phyloP scores from a whole-genome alignment of 1,140 invertebrate genomes.

The Pseudomyrmex concolor region DNA sequence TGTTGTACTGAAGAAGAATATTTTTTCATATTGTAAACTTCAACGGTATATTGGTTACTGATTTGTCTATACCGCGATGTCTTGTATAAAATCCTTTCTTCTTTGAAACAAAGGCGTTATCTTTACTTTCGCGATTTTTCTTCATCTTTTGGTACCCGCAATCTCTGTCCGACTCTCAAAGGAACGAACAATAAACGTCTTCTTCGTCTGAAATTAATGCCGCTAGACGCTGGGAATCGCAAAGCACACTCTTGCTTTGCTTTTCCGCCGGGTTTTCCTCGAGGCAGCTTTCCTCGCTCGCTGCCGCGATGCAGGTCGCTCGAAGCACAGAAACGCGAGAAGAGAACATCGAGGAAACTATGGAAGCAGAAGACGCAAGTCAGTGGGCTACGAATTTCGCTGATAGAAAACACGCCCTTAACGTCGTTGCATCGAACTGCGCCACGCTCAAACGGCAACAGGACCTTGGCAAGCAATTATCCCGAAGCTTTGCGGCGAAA shows the following conservation, averaged over 20 bases:
- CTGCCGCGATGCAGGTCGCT: slow-evolving; percentile 37
- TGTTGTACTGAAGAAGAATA: no score
- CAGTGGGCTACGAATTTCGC: slow-evolving; percentile 52
- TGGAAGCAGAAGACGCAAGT: slow-evolving; percentile 30
- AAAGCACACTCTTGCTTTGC: slow-evolving; percentile 45
- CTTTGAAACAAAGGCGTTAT: slow-evolving; percentile 17
- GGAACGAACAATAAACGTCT: slow-evolving; percentile 50
- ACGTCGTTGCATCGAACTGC: slow-evolving; percentile 49
- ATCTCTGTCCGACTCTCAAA: slow-evolving; percentile 40
- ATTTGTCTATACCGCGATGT: background rate
- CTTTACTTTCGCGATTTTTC: background rate
- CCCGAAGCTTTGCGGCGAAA: slow-evolving; percentile 45
- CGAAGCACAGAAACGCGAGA: slow-evolving; percentile 33
- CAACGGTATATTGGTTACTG: background rate
- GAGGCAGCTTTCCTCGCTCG: slow-evolving; percentile 18
- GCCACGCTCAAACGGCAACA: slow-evolving; percentile 38
- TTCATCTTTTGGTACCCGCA: slow-evolving; percentile 26
- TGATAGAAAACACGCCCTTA: slow-evolving; percentile 51
- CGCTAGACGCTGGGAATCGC: slow-evolving; percentile 43
- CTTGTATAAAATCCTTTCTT: background rate
- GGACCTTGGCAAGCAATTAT: slow-evolving; percentile 49
- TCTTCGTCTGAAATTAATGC: slow-evolving; percentile 47
- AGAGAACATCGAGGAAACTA: slow-evolving; percentile 29
- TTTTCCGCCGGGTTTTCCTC: slow-evolving; percentile 42
- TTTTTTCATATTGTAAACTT: background rate